These are phyloP conservation scores for Magallana angulata DNA, from an alignment of 1,140 invertebrate genomes.

Conservation along the genomic window DNA sequence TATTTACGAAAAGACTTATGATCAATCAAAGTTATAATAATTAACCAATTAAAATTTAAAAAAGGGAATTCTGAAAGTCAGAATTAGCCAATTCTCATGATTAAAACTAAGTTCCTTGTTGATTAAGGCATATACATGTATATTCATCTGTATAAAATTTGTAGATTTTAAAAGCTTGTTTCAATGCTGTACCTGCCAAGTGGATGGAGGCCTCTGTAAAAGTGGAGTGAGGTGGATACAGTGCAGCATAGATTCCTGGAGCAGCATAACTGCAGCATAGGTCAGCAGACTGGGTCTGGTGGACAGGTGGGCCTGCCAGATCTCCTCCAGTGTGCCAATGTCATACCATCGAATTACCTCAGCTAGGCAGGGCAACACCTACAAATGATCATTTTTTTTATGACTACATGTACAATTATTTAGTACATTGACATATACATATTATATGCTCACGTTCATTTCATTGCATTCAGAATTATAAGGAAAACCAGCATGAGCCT, in stretches of 20 bases:
- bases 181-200: conserved; percentile 63
- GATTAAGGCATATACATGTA: background rate
- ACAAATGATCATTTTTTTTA: background rate
- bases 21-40: too few relatives aligned
- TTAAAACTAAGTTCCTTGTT: too few relatives aligned
- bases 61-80: too few relatives aligned
- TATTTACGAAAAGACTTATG: too few relatives aligned
- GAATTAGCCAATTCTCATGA: too few relatives aligned
- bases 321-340: conserved; percentile 65
- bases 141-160: too few relatives aligned
- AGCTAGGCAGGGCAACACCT: conserved; percentile 72
- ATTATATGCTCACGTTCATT: too few relatives aligned
- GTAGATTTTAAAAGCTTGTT: background rate
- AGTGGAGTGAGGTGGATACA: conserved; percentile 64
- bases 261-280: conserved; percentile 65
- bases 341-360: conserved; percentile 76
- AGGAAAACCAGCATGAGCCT: too few relatives aligned
- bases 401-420: too few relatives aligned
- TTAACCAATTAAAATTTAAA: too few relatives aligned
- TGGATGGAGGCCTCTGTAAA: conserved; percentile 67
- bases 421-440: too few relatives aligned
- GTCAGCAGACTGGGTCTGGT: conserved; percentile 64
- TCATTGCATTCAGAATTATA: too few relatives aligned
- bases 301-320: conserved; percentile 64
- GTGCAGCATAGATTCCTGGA: conserved; percentile 72